These are phyloP conservation scores for Neotragus pygmaeus DNA, from an alignment of 2,113 vertebrate species.

Conservation along the genomic window DNA sequence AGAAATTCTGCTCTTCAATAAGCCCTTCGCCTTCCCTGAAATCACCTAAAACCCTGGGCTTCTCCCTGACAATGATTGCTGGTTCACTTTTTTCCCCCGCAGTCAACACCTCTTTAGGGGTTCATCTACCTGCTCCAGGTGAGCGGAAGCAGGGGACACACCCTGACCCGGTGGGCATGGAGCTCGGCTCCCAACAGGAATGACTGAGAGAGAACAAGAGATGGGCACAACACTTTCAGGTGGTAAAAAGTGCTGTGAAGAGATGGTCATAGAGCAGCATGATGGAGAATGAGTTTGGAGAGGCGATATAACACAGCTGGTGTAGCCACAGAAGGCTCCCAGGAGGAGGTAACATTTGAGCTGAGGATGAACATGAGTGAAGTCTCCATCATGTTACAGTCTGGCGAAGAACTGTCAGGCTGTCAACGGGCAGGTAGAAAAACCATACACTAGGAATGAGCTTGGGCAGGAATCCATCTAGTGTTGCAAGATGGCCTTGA, in stretches of 20 bases:
- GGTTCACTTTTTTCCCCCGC: rapidly evolving
- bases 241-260: background rate
- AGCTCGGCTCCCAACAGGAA: background rate
- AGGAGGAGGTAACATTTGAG: background rate
- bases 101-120: rapidly evolving
- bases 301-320: background rate
- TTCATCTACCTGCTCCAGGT: background rate
- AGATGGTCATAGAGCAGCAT: background rate
- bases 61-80: background rate
- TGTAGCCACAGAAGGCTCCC: background rate
- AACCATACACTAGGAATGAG: background rate
- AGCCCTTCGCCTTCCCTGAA: background rate
- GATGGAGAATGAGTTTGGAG: background rate
- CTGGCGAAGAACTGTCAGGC: background rate
- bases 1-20: background rate
- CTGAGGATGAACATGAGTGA: background rate
- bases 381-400: background rate
- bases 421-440: background rate
- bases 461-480: background rate
- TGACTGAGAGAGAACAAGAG: no score
- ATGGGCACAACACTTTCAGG: background rate
- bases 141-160: background rate
- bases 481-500: background rate
- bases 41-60: background rate
- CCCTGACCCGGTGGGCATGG: rapidly evolving